Evolutionary conservation across 2,113 vertebrate genomes (phyloP).

Genomic region (Barbus barbus): DNA sequence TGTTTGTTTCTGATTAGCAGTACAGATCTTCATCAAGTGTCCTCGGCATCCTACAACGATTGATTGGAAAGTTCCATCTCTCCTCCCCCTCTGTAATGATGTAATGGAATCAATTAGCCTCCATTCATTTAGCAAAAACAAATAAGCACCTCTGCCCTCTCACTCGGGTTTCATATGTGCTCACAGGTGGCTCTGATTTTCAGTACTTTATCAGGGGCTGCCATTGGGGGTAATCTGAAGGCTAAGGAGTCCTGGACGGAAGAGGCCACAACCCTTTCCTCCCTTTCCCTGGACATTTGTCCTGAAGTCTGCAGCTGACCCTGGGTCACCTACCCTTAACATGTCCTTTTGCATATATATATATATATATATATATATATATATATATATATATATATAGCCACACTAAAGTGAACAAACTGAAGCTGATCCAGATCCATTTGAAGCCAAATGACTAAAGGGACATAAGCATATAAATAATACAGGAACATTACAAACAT

Average conservation of each 20-base stretch:
- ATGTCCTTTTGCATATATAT: constrained; percentile 38
- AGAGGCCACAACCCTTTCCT: constrained; percentile 72
- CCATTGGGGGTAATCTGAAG: constrained; percentile 74
- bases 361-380: not conserved
- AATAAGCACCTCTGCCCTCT: constrained; percentile 74
- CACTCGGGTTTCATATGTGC: constrained; percentile 52
- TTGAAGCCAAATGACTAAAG: too few relatives aligned
- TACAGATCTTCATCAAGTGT: constrained; percentile 70
- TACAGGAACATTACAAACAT: not conserved
- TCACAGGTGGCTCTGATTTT: constrained; percentile 81
- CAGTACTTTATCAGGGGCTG: constrained; percentile 73
- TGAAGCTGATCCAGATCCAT: too few relatives aligned
- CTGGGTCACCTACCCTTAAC: constrained; percentile 20
- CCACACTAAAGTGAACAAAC: too few relatives aligned
- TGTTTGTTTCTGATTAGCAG: constrained; percentile 73
- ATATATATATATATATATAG: not conserved
- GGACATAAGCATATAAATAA: too few relatives aligned
- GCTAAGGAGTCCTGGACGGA: constrained; percentile 66
- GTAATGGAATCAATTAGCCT: constrained; percentile 81
- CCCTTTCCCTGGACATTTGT: constrained; percentile 49
- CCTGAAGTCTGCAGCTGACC: constrained; percentile 46
- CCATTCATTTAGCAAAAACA: constrained; percentile 83
- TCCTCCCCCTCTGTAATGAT: constrained; percentile 71
- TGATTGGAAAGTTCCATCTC: constrained; percentile 77
- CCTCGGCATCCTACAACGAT: constrained; percentile 68